phyloP scores from a whole-genome alignment of 1,140 invertebrate species.

The Drosophila serrata region DNA sequence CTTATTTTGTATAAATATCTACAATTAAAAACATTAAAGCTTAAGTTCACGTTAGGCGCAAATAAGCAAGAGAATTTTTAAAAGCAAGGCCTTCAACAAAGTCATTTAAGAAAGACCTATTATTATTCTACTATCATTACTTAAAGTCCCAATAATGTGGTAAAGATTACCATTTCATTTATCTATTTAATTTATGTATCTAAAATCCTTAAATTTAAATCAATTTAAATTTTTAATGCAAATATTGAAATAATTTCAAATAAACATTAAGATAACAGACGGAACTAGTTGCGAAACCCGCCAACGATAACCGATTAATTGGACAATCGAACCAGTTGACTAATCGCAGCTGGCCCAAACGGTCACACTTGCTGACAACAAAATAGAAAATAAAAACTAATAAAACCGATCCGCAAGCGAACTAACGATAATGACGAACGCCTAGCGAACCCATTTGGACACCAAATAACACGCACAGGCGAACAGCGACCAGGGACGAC shows the following conservation, averaged over 20 bases:
- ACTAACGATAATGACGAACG: slow-evolving; percentile 24
- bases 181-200: too few relatives aligned
- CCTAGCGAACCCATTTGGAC: slow-evolving; percentile 9
- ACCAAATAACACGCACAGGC: slow-evolving; percentile 5
- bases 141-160: too few relatives aligned
- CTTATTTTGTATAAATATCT: neutral
- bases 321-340: slow-evolving; percentile 7
- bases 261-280: neutral
- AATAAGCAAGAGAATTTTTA: neutral
- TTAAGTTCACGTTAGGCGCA: neutral
- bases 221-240: neutral
- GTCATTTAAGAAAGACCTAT: neutral
- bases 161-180: too few relatives aligned
- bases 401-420: slow-evolving; percentile 9
- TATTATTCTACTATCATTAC: too few relatives aligned
- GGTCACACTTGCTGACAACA: slow-evolving; percentile 33
- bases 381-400: slow-evolving; percentile 20
- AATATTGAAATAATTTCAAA: neutral
- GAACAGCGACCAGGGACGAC: slow-evolving; percentile 5
- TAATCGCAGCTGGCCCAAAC: slow-evolving; percentile 4
- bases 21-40: neutral
- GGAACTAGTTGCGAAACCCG: neutral
- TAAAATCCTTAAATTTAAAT: neutral
- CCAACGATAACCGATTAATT: neutral
- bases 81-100: neutral